These are phyloP conservation scores for Lymantria dispar DNA, from an alignment of 2,888 invertebrate species.

Conservation along the genomic window DNA sequence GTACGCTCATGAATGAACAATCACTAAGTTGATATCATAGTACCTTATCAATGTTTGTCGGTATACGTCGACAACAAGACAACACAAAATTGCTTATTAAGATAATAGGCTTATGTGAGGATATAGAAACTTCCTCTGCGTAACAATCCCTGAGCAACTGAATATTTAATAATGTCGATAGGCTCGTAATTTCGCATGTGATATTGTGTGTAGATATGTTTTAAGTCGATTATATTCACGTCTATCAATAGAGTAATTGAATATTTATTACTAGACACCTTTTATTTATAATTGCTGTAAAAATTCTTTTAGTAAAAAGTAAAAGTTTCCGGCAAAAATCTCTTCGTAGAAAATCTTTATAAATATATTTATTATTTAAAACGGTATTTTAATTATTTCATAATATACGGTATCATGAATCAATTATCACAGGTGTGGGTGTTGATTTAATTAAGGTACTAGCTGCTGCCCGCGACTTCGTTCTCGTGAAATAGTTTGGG, in stretches of 20 bases:
- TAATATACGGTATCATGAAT: too few species aligned
- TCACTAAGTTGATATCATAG: not conserved
- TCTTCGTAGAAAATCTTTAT: too few species aligned
- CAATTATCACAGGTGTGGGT: too few species aligned
- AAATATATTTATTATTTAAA: too few species aligned
- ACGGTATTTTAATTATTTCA: too few species aligned
- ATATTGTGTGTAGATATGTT: conserved; percentile 1
- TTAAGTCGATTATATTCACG: not conserved
- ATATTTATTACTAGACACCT: not conserved
- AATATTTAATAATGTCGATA: conserved; percentile 28
- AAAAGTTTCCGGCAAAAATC: too few species aligned
- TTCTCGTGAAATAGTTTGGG: too few species aligned
- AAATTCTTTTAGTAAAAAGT: too few species aligned
- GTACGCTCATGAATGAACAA: not conserved
- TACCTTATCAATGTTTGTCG: conserved; percentile 1
- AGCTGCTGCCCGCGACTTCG: too few species aligned
- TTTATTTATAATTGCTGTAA: too few species aligned
- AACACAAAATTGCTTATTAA: conserved; percentile 25
- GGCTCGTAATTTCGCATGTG: conserved; percentile 1
- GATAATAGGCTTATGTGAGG: conserved; percentile 25
- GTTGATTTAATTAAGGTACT: too few species aligned
- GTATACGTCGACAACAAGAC: not conserved
- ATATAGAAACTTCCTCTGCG: conserved; percentile 15
- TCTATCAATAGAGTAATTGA: not conserved
- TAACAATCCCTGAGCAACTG: conserved; percentile 24